These are phyloP conservation scores for Erynnis tages DNA, from an alignment of 2,888 invertebrate species.

Conservation along the genomic window DNA sequence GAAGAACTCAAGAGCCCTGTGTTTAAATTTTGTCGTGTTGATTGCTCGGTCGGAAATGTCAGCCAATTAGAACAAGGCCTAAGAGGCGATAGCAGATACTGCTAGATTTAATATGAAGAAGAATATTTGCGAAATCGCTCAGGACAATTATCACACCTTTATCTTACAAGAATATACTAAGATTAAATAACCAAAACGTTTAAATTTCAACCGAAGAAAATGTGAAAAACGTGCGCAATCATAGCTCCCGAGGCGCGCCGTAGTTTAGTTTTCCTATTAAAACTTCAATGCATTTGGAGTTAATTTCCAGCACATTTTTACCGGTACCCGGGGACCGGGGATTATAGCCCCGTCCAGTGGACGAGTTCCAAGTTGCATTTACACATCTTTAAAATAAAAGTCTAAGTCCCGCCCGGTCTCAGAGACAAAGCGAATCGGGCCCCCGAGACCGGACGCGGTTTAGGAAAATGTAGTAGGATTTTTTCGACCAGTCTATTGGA, in stretches of 20 bases:
- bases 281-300: not conserved
- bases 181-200: too few relatives aligned
- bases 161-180: too few relatives aligned
- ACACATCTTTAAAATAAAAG: slow-evolving; percentile 21
- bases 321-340: not conserved
- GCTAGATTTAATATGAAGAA: too few relatives aligned
- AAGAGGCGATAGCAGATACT: too few relatives aligned
- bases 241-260: too few relatives aligned
- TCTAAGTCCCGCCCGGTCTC: slow-evolving; percentile 4
- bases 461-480: slow-evolving; percentile 5
- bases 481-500: too few relatives aligned
- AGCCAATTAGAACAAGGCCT: too few relatives aligned
- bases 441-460: slow-evolving; percentile 15
- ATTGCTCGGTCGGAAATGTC: too few relatives aligned
- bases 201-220: not conserved
- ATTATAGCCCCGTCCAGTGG: not conserved
- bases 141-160: too few relatives aligned
- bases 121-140: too few relatives aligned
- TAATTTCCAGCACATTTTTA: not conserved
- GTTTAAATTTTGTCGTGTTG: too few relatives aligned
- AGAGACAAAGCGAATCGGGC: slow-evolving; percentile 15
- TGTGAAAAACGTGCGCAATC: not conserved
- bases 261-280: not conserved
- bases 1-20: too few relatives aligned
- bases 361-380: slow-evolving; percentile 15